Evolutionary conservation across 2,888 invertebrate genomes (phyloP).

Genomic region (Tachystola acroxantha): DNA sequence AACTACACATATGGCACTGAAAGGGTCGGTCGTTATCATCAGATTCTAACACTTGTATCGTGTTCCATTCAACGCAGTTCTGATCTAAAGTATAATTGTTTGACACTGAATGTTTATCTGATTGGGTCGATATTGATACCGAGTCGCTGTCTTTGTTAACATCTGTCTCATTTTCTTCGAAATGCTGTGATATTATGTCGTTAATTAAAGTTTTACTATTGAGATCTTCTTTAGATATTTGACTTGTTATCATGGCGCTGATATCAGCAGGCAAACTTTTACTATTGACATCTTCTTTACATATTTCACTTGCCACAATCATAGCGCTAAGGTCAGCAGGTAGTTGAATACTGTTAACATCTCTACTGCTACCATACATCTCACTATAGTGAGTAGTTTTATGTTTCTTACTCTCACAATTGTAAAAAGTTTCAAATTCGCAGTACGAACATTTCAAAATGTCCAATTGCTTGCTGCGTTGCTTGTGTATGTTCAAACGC

Average conservation of each 20-base stretch:
- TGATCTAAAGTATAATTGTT: conserved; percentile 42
- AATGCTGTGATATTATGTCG: too few relatives aligned
- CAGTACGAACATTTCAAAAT: conserved; percentile 39
- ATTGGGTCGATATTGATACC: too few relatives aligned
- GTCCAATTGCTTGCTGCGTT: conserved; percentile 32
- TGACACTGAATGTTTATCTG: background rate
- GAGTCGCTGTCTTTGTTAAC: too few relatives aligned
- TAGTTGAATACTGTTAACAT: too few relatives aligned
- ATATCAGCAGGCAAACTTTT: too few relatives aligned
- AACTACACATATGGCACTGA: conserved; percentile 44
- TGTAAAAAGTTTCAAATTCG: conserved; percentile 39
- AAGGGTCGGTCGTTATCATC: conserved; percentile 40
- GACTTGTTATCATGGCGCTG: background rate
- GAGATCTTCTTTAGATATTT: background rate
- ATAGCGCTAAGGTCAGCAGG: too few relatives aligned
- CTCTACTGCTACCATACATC: too few relatives aligned
- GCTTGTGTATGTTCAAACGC: conserved; percentile 47
- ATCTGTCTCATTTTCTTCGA: background rate
- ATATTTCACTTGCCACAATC: too few relatives aligned
- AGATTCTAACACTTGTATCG: conserved; percentile 43
- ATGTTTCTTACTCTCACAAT: conserved; percentile 48
- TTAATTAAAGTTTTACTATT: too few relatives aligned
- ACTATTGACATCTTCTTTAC: too few relatives aligned
- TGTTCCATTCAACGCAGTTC: conserved; percentile 40
- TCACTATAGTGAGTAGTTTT: conserved; percentile 27